Percentiles rank a stretch among this genome's conserved stretches.
Evolutionary conservation across 2,113 vertebrate genomes (phyloP).

Genomic region (Camelus bactrianus): DNA sequence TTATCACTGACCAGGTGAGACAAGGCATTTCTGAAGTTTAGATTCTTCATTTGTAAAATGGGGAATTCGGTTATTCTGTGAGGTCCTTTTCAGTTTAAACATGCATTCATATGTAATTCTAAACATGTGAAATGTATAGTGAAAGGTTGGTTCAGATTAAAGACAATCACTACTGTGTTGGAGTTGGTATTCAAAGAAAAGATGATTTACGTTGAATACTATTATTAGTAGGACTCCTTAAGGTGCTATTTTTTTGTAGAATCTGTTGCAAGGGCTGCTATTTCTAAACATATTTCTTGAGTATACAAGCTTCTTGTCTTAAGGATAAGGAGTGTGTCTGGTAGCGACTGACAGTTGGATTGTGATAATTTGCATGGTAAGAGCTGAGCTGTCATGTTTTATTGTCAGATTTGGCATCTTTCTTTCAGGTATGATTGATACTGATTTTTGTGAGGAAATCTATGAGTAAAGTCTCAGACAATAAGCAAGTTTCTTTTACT

Average conservation of each 20-base stretch:
- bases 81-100: slow-evolving; percentile 18
- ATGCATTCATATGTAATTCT: background rate
- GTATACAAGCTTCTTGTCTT: background rate
- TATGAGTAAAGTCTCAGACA: slow-evolving; percentile 16
- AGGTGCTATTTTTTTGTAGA: background rate
- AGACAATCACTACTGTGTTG: background rate
- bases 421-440: background rate
- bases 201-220: slow-evolving; percentile 13
- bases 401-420: background rate
- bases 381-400: background rate
- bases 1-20: background rate
- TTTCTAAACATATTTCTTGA: background rate
- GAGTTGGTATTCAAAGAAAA: slow-evolving; percentile 28
- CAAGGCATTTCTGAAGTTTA: background rate
- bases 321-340: background rate
- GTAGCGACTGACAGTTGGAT: background rate
- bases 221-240: background rate
- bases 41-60: slow-evolving; percentile 22
- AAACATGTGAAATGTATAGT: background rate
- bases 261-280: background rate
- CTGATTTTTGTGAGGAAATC: slow-evolving; percentile 27
- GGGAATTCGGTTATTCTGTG: slow-evolving; percentile 10
- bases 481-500: background rate
- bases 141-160: background rate
- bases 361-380: background rate